These are phyloP conservation scores for Anas acuta DNA, from an alignment of 2,797 vertebrate genomes.

Conservation along the genomic window DNA sequence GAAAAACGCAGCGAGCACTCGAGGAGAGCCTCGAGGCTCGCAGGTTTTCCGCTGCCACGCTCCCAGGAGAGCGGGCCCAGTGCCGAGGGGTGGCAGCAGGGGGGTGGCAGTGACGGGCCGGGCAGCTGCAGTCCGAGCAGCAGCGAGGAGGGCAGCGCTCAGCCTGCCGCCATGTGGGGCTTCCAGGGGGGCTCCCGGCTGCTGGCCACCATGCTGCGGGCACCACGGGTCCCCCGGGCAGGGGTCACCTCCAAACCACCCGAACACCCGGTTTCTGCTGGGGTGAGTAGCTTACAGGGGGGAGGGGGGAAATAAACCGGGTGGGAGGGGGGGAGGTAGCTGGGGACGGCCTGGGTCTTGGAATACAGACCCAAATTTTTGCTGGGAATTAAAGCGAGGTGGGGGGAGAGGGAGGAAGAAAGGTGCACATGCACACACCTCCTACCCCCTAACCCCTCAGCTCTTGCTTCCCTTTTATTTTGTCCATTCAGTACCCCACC, in stretches of 20 bases:
- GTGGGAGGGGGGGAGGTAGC: accelerated
- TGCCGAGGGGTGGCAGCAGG: neutral
- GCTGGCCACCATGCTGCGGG: neutral
- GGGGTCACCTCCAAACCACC: neutral
- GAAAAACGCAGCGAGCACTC: neutral
- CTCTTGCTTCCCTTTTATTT: neutral
- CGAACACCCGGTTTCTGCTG: neutral
- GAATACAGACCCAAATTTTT: neutral
- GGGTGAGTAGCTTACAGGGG: neutral
- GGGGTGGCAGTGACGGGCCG: neutral
- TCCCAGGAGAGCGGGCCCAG: neutral
- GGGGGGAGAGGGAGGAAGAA: neutral
- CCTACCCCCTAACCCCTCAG: too few species aligned
- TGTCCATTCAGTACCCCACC: neutral
- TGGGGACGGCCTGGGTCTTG: accelerated
- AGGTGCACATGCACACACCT: neutral
- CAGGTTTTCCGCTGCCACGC: accelerated
- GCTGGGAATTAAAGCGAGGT: neutral
- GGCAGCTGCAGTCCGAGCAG: neutral
- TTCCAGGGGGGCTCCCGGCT: slow-evolving; percentile 24
- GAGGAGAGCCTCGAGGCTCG: accelerated
- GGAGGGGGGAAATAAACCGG: neutral
- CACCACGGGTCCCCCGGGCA: accelerated
- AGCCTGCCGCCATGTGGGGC: neutral
- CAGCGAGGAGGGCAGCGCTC: accelerated